Conservation (phyloP, 2,113 vertebrate species). For the Paedocypris sp. region DNA sequence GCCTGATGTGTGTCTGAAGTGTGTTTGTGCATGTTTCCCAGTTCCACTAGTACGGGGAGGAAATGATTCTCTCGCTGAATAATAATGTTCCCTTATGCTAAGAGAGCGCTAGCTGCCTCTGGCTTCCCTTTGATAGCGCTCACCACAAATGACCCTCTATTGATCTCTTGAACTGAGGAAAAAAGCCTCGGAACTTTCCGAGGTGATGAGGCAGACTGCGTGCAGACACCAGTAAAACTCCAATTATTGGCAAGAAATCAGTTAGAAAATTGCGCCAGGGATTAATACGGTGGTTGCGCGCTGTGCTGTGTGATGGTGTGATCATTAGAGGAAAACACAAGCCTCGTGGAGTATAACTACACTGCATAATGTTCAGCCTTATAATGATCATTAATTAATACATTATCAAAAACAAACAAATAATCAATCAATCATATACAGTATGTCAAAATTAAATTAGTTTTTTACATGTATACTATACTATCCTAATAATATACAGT, state of each 20-base stretch:
- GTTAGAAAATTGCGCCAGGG: not conserved
- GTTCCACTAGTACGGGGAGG: not conserved
- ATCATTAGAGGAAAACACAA: not conserved
- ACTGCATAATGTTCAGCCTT: not conserved
- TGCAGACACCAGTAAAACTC: not conserved
- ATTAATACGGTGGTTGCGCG: not conserved
- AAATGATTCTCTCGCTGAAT: conserved; percentile 1
- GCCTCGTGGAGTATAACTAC: too few relatives aligned
- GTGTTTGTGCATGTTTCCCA: not conserved
- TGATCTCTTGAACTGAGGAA: not conserved
- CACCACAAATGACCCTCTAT: not conserved
- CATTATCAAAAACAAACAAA: too few relatives aligned
- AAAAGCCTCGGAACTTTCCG: not conserved
- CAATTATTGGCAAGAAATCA: not conserved
- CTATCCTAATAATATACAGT: too few relatives aligned
- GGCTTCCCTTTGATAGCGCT: not conserved
- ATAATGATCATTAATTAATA: too few relatives aligned
- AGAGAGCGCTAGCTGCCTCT: not conserved
- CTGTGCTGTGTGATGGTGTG: not conserved
- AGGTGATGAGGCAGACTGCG: not conserved
- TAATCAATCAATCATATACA: too few relatives aligned
- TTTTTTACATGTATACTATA: too few relatives aligned
- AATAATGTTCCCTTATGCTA: conserved; percentile 1
- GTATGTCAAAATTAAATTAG: too few relatives aligned
- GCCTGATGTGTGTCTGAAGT: not conserved